phyloP scores from a whole-genome alignment of 1,140 invertebrate genomes.

The Brachionus calyciflorus region DNA sequence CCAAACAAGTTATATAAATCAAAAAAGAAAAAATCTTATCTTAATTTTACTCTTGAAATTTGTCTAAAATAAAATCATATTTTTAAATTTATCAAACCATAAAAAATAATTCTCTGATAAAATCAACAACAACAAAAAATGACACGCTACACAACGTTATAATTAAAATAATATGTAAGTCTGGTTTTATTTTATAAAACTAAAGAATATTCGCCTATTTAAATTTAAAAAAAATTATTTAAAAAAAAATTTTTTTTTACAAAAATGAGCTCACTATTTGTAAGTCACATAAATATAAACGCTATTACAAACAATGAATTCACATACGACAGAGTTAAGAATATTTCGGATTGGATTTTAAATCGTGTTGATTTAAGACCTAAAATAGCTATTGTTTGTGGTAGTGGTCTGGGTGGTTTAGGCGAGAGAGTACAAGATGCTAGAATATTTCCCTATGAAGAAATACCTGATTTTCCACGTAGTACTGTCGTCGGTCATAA shows the following conservation, averaged over 20 bases:
- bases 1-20: no score
- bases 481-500: slow-evolving; percentile 82
- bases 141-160: no score
- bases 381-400: slow-evolving; percentile 88
- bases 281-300: slow-evolving; percentile 8
- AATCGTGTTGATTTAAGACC: slow-evolving; percentile 60
- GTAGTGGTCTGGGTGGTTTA: slow-evolving; percentile 81
- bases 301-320: slow-evolving; percentile 19
- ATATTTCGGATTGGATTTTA: slow-evolving; percentile 27
- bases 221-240: no score
- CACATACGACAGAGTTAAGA: slow-evolving; percentile 38
- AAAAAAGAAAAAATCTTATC: no score
- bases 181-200: no score
- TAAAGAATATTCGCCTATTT: no score
- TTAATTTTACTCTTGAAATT: no score
- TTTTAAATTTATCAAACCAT: no score
- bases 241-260: background rate
- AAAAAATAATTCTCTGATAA: no score
- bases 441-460: slow-evolving; percentile 74
- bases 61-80: no score
- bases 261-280: background rate
- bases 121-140: no score
- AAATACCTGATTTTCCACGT: slow-evolving; percentile 84
- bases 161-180: no score
- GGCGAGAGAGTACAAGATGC: slow-evolving; percentile 75